Conservation (phyloP, 2,113 vertebrate genomes). For the Eurystomus gularis region DNA sequence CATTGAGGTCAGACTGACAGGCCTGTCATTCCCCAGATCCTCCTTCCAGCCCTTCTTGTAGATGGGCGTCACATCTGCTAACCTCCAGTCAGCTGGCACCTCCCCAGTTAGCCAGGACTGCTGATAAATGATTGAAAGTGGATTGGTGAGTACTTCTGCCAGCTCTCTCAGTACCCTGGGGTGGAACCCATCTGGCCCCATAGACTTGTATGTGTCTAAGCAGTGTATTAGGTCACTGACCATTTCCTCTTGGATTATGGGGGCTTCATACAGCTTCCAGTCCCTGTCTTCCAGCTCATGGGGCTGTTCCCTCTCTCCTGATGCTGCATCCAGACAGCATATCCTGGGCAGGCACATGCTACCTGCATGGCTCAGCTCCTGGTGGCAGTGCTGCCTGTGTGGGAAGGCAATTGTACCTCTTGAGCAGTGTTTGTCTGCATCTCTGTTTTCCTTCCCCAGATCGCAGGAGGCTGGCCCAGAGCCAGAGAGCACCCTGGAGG, state of each 20-base stretch:
- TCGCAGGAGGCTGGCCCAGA: not conserved
- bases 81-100: not conserved
- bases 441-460: conserved; percentile 21
- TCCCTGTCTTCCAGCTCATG: not conserved
- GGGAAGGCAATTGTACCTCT: not conserved
- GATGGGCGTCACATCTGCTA: not conserved
- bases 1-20: not conserved
- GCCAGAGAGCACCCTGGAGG: conserved; percentile 1
- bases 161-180: not conserved
- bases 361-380: not conserved
- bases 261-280: not conserved
- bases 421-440: not conserved
- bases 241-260: not conserved
- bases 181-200: not conserved
- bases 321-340: not conserved
- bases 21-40: not conserved
- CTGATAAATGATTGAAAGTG: not conserved
- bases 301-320: not conserved
- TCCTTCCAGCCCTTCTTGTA: not conserved
- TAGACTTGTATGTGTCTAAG: not conserved
- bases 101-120: not conserved
- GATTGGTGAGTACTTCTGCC: not conserved
- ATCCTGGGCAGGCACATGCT: fast-evolving
- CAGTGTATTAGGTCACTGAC: not conserved
- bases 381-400: fast-evolving